Evolutionary conservation across 1,140 invertebrate genomes (phyloP).

Genomic region (Contarinia nasturtii): DNA sequence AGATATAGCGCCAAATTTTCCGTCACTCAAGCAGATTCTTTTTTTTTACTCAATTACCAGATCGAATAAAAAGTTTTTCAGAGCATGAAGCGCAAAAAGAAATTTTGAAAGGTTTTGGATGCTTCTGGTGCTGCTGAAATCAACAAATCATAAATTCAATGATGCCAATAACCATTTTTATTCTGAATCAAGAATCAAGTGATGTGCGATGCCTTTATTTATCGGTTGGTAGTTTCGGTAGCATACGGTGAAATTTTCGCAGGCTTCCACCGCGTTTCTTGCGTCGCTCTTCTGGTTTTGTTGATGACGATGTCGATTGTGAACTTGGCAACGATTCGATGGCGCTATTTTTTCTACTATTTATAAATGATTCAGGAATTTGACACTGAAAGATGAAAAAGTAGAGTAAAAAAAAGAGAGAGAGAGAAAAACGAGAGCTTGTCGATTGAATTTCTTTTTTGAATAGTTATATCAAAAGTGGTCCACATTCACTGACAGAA

Average conservation of each 20-base stretch:
- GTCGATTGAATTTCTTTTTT: not conserved
- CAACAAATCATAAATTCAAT: not conserved
- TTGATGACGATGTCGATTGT: no score
- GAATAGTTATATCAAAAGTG: not conserved
- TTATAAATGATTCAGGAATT: not conserved
- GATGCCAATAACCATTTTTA: not conserved
- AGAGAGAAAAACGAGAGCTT: no score
- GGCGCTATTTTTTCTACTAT: not conserved
- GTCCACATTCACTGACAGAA: not conserved
- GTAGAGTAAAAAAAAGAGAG: not conserved
- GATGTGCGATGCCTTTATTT: not conserved
- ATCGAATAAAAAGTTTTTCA: not conserved
- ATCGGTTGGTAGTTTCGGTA: no score
- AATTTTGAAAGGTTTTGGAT: no score
- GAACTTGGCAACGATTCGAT: no score
- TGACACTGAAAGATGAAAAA: slow-evolving; percentile 1
- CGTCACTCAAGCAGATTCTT: not conserved
- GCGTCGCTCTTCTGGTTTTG: no score
- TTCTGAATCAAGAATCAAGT: not conserved
- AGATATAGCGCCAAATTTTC: not conserved
- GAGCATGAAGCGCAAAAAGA: not conserved
- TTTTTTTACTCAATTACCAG: not conserved
- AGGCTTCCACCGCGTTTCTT: no score
- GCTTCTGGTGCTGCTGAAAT: no score
- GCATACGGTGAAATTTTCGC: no score